Evolutionary conservation across 1,140 invertebrate species (phyloP).

Genomic region (Probaryconus sp.): DNA sequence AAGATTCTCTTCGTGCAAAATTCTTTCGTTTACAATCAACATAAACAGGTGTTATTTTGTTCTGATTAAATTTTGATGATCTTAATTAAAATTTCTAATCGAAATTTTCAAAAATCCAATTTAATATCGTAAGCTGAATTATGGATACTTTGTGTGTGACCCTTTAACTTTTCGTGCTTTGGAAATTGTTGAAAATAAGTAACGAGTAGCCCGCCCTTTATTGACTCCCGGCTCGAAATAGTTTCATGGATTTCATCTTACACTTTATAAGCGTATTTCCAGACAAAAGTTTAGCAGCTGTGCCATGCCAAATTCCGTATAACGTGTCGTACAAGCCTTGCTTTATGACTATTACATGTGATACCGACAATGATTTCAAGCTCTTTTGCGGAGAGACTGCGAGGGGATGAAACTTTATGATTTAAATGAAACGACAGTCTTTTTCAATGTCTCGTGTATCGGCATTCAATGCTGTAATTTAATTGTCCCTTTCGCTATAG

Average conservation of each 20-base stretch:
- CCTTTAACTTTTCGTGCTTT: slow-evolving; percentile 30
- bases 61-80: not conserved
- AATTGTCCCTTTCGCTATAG: not conserved
- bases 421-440: slow-evolving; percentile 19
- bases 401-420: slow-evolving; percentile 33
- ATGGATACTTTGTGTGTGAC: slow-evolving; percentile 4
- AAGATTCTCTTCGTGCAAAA: too few species aligned
- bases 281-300: slow-evolving; percentile 55
- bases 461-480: too few species aligned
- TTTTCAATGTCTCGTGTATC: not conserved
- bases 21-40: too few species aligned
- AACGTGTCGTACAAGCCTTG: slow-evolving; percentile 42
- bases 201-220: slow-evolving; percentile 45
- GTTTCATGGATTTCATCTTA: slow-evolving; percentile 37
- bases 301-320: slow-evolving; percentile 51
- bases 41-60: not conserved
- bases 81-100: too few species aligned
- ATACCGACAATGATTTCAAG: slow-evolving; percentile 37
- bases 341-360: slow-evolving; percentile 42
- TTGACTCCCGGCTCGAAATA: slow-evolving; percentile 39
- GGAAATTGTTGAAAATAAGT: slow-evolving; percentile 46
- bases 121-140: slow-evolving; percentile 30
- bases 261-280: slow-evolving; percentile 42
- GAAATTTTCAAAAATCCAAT: too few species aligned
- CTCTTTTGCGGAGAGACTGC: too few species aligned